Base-by-base conservation (phyloP, 2,888 invertebrate genomes). In the Nymphalis urticae region DNA sequence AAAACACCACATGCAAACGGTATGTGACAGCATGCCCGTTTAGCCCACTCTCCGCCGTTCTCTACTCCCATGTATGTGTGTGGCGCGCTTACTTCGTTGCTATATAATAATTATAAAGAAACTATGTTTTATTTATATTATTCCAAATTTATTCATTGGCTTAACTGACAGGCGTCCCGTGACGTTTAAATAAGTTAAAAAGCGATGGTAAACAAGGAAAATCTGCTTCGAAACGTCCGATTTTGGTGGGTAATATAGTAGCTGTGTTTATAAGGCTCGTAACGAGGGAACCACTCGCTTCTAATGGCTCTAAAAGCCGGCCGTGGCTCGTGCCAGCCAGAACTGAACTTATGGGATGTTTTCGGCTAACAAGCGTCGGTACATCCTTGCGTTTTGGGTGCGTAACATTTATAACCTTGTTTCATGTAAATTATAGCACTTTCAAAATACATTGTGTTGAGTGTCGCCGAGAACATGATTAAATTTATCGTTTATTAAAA, bases 291-390 rank as follows among this genome's bases (percentile, higher is more conserved):
- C 63, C 66, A 67, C 59, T 62, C 66, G 62, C 36, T 48, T 27
- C 64, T 70, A 70, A 70, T 70, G 67, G 67, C 61, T 56, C 59
- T 70, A 61, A 67, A 70, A 70, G 70, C 70, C 56, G 48, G 50
- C 61, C 48, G 66, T 48, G n/a, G 56, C 21, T 61, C 48, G 61
- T 36, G 62, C 54, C 62, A 58, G 66, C 66, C 66, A 62, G 42
- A 17, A 19, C 48, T 19, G 53, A 62, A 62, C 66, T 66, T 62
- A 62, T 62, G 62, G 62, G 19, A 48, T 56, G 66, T 66, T 62
- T 66, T 66, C 48, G 56, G 66, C 66, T 9, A 56, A 62, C 56
- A 58, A 42, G 58, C 58, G 56, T 32, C 21, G 21, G 21, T 48
- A 47, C 60, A 21, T 62, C 61, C 54, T 48, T 48, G 61, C 48